phyloP scores from a whole-genome alignment of 2,113 vertebrate species.

The Physeter macrocephalus region DNA sequence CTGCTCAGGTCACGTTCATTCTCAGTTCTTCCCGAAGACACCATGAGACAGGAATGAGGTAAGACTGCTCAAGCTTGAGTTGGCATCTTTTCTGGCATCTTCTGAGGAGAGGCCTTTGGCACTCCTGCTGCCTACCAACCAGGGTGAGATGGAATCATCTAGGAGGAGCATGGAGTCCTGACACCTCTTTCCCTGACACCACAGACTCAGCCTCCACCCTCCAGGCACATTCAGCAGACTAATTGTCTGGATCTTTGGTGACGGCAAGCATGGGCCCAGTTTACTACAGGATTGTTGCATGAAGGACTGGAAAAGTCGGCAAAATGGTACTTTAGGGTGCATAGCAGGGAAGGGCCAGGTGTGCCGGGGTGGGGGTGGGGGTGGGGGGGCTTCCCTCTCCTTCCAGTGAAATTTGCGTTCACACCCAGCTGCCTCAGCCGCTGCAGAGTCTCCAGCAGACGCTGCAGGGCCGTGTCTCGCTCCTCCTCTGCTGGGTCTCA shows the following conservation, averaged over 20 bases:
- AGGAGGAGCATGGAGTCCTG: neutral
- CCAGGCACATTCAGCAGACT: too few species aligned
- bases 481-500: neutral
- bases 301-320: neutral
- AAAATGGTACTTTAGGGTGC: neutral
- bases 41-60: neutral
- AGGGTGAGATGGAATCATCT: neutral
- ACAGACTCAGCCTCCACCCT: neutral
- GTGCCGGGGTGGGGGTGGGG: too few species aligned
- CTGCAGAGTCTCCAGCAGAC: neutral
- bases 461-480: rapidly evolving
- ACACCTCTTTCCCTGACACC: neutral
- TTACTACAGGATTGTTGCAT: neutral
- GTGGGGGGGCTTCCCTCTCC: neutral
- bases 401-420: neutral
- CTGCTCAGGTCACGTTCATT: neutral
- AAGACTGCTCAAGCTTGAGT: neutral
- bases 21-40: neutral
- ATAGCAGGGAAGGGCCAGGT: neutral
- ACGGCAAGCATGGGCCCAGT: neutral
- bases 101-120: neutral
- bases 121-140: neutral
- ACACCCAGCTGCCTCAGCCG: neutral
- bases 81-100: neutral
- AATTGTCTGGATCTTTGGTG: neutral